Evolutionary conservation across 35 echinoderm and acorn worm genomes (phyloP).

Genomic region (Amphiura filiformis): DNA sequence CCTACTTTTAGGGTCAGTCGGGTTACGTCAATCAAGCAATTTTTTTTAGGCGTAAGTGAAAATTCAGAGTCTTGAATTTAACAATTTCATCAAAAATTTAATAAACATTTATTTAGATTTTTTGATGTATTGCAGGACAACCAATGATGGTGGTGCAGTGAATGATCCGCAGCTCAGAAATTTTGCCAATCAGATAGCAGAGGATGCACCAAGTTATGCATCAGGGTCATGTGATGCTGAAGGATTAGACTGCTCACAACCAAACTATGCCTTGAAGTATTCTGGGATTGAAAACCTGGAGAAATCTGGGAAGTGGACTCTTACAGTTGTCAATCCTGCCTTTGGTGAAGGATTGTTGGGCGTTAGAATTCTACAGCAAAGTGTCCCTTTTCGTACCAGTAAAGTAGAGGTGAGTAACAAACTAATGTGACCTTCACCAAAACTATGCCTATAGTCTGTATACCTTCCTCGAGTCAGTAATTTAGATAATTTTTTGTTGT

Average conservation of each 20-base stretch:
- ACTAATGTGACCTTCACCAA: no score
- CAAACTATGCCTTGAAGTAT: conserved; percentile 12
- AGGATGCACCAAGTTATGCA: background rate
- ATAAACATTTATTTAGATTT: no score
- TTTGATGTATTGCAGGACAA: no score
- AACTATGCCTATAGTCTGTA: no score
- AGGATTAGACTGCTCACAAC: conserved; percentile 1
- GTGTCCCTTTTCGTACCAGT: conserved; percentile 83
- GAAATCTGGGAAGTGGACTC: conserved; percentile 12
- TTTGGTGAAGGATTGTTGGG: conserved; percentile 68
- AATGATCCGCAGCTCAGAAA: conserved; percentile 79
- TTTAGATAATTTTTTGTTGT: no score
- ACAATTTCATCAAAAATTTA: no score
- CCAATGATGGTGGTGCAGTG: conserved; percentile 95
- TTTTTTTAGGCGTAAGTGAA: no score
- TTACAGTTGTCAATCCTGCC: conserved; percentile 88
- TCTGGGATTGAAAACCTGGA: background rate
- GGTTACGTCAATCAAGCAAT: no score
- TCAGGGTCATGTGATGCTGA: conserved; percentile 32
- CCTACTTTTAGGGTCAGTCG: no score
- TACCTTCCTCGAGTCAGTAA: no score
- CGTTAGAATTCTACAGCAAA: conserved; percentile 66
- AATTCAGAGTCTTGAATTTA: no score
- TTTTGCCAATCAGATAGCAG: conserved; percentile 54
- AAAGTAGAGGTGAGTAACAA: conserved; percentile 63